These are phyloP conservation scores for Hippocampus barbouri DNA, from an alignment of 2,113 vertebrate species.

Conservation along the genomic window DNA sequence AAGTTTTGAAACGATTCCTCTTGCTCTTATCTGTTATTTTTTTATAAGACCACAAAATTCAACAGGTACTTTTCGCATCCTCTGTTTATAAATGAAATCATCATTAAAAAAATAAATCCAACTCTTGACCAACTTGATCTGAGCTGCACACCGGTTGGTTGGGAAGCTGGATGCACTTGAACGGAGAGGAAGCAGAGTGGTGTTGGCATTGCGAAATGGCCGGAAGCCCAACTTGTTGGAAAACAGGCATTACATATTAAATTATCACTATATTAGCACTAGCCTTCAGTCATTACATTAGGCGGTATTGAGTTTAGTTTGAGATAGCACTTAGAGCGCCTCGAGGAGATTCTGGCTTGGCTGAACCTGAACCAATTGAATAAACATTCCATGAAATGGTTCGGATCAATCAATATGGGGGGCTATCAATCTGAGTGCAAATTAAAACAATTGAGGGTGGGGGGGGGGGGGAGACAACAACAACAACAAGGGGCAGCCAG, in stretches of 20 bases:
- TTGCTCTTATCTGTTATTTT: background rate
- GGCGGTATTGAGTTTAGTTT: conserved; percentile 70
- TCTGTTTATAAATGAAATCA: background rate
- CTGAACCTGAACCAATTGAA: conserved; percentile 73
- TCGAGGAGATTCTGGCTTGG: conserved; percentile 69
- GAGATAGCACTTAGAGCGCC: conserved; percentile 71
- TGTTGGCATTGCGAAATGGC: conserved; percentile 69
- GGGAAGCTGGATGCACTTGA: background rate
- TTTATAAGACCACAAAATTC: background rate
- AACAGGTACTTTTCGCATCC: background rate
- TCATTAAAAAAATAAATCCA: too few relatives aligned
- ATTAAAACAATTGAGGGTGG: conserved; percentile 69
- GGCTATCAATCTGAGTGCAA: conserved; percentile 74
- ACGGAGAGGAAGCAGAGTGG: conserved; percentile 43
- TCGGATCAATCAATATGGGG: conserved; percentile 73
- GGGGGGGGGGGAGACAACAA: conserved; percentile 4
- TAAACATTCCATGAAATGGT: conserved; percentile 78
- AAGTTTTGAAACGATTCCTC: background rate
- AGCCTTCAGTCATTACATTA: conserved; percentile 81
- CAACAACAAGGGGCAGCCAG: background rate
- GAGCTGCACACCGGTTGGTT: background rate
- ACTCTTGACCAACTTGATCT: background rate
- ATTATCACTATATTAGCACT: conserved; percentile 81
- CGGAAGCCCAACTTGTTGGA: conserved; percentile 63
- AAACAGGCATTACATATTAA: conserved; percentile 79